Base-by-base conservation (phyloP, 1,140 invertebrate genomes). In the Orchestia grillus region DNA sequence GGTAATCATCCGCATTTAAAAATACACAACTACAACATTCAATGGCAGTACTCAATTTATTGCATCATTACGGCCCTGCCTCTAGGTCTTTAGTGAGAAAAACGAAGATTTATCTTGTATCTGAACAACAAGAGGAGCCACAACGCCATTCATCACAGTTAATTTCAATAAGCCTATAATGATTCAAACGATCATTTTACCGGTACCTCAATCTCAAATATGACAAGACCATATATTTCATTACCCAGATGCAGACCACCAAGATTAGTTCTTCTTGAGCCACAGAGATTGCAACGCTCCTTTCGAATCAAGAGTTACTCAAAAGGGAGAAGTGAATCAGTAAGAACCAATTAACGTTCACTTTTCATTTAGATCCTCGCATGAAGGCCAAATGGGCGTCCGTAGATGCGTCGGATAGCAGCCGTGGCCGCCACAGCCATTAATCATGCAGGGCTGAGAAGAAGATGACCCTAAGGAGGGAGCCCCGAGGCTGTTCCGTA, bases 151-250 rank as follows among this genome's bases (percentile, higher is more conserved):
- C 62, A 77, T 77, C 62, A 77, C 15, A 77, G 62, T 28, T 77
- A 77, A 77, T 77, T 77, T 77, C 62, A 77, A 77, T 77, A 77
- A 77, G 62, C 62, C 62, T 77, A 77, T 77, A 77, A 77, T 77
- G 62, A 28, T 8, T 36, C 62, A 28, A 77, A 77, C 15, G 36
- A 77, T 77, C 62, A 77, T 77, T 77, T 77, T 23, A 28, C 62
- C 62, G 62, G 62, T 77, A 77, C 28, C 36, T 3, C 28, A 77
- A 77, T 77, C 28, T 77, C 62, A 77, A 36, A 77, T 77, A 77
- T 36, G 62, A 77, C 62, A 77, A 77, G 62, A 77, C 62, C 62
- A 77, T 77, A 77, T 28, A 77, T 77, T 77, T 77, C 62, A 77
- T 8, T 77, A 36, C 62, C 47, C 11, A 77, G 62, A 19, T 53